Conservation (phyloP, 2,113 vertebrate genomes). For the Gopherus flavomarginatus region DNA sequence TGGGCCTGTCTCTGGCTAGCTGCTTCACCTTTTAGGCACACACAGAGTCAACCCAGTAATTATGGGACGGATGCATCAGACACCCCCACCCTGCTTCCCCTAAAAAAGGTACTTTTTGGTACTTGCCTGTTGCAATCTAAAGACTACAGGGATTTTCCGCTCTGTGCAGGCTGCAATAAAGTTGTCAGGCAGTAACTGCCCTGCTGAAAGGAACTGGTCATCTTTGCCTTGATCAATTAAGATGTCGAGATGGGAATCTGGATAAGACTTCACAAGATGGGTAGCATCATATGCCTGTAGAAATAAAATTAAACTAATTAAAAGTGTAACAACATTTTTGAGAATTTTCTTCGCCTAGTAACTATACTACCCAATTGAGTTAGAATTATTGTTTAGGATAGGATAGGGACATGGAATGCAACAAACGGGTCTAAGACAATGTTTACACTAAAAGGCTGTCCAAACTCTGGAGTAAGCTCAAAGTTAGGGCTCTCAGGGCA, state of each 20-base stretch:
- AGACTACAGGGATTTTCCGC: conserved; percentile 91
- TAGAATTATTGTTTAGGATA: rapidly evolving
- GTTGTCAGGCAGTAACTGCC: conserved; percentile 94
- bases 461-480: background rate
- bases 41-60: background rate
- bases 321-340: background rate
- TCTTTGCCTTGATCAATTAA: conserved; percentile 96
- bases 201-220: conserved; percentile 92
- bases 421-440: background rate
- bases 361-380: rapidly evolving
- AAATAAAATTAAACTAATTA: background rate
- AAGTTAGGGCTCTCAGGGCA: background rate
- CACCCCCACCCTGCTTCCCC: background rate
- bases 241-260: conserved; percentile 89
- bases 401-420: background rate
- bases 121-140: conserved; percentile 93
- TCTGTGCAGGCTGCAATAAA: conserved; percentile 93
- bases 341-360: background rate
- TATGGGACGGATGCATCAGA: background rate
- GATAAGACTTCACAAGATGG: conserved; percentile 83
- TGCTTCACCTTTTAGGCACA: background rate
- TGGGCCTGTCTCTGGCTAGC: background rate
- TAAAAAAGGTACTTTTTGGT: background rate
- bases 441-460: background rate
- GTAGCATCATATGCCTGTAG: conserved; percentile 91